phyloP scores from a whole-genome alignment of 1,140 invertebrate species.

The Magallana angulata region DNA sequence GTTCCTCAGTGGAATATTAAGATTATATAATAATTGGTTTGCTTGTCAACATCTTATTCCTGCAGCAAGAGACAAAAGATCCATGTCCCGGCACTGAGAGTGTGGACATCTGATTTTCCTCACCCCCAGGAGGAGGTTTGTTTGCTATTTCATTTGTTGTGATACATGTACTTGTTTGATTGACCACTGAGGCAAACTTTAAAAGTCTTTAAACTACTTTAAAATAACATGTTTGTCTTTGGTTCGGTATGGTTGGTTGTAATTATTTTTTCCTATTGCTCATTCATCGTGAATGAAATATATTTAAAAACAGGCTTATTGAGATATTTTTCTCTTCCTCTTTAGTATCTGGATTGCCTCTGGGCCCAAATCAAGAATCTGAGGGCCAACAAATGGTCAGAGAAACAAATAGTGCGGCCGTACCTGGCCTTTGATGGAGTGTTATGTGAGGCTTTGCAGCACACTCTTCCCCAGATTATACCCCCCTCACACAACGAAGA shows the following conservation, averaged over 20 bases:
- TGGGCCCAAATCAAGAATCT: constrained; percentile 97
- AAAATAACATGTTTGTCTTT: too few species aligned
- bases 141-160: constrained; percentile 14
- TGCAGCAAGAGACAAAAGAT: constrained; percentile 93
- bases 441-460: constrained; percentile 95
- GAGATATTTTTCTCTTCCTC: too few species aligned
- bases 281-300: too few species aligned
- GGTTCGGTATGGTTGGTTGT: too few species aligned
- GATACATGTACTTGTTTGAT: too few species aligned
- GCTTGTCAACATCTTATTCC: constrained; percentile 10
- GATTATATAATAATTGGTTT: too few species aligned
- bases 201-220: too few species aligned
- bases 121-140: constrained; percentile 96
- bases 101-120: constrained; percentile 94
- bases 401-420: constrained; percentile 96
- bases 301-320: too few species aligned
- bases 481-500: constrained; percentile 95
- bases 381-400: constrained; percentile 96
- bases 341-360: constrained; percentile 94
- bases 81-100: constrained; percentile 92
- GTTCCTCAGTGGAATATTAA: too few species aligned
- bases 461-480: constrained; percentile 93
- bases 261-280: too few species aligned
- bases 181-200: too few species aligned
- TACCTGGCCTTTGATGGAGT: constrained; percentile 97